Percentiles rank a stretch among this genome's conserved stretches.
These are phyloP conservation scores for Frankliniella fusca DNA, from an alignment of 2,888 invertebrate species.

Conservation along the genomic window DNA sequence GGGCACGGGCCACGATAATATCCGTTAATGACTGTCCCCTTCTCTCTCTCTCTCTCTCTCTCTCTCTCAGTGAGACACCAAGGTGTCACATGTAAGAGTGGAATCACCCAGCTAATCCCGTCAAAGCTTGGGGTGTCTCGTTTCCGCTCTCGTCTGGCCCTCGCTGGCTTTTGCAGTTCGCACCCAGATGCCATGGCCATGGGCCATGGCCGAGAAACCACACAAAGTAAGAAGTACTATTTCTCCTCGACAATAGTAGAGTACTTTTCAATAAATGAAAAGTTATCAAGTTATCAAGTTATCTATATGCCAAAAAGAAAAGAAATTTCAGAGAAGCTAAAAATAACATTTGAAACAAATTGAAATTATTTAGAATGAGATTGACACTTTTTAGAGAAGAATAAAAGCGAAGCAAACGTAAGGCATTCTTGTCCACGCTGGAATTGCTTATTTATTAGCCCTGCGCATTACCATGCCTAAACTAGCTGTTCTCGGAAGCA, in stretches of 20 bases:
- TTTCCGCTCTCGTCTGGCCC: background rate
- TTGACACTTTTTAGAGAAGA: too few relatives aligned
- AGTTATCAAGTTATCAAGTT: too few relatives aligned
- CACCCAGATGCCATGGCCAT: too few relatives aligned
- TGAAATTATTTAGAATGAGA: too few relatives aligned
- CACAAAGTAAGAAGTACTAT: background rate
- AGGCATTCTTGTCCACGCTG: too few relatives aligned
- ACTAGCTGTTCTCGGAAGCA: background rate
- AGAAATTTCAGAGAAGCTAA: too few relatives aligned
- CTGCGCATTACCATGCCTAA: slow-evolving; percentile 4
- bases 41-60: background rate
- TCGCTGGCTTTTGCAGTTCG: background rate
- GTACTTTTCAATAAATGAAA: too few relatives aligned
- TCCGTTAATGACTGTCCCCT: background rate
- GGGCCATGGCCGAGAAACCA: background rate
- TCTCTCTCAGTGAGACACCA: background rate
- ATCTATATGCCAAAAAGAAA: too few relatives aligned
- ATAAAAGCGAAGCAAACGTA: too few relatives aligned
- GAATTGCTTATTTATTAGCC: background rate
- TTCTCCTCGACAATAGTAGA: background rate
- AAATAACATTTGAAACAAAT: too few relatives aligned
- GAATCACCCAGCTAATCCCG: background rate
- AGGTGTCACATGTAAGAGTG: background rate
- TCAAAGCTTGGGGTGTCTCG: background rate
- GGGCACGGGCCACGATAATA: background rate